Evolutionary conservation across 2,797 vertebrate species (phyloP).

Genomic region (Epinephelus awoara): DNA sequence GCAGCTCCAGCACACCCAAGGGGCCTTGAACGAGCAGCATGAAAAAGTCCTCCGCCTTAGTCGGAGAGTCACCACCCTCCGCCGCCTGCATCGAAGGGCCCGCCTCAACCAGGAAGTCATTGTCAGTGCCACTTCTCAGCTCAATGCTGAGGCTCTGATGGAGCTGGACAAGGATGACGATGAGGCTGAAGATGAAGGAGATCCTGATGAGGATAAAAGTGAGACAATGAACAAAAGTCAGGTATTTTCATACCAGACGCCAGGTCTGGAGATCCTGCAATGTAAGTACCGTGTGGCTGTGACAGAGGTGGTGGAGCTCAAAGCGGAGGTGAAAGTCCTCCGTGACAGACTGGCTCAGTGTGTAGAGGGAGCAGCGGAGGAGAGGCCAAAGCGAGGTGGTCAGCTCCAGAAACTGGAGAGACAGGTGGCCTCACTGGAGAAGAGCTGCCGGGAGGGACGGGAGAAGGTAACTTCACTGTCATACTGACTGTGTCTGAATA

Average conservation of each 20-base stretch:
- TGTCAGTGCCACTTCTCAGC: slow-evolving; percentile 5
- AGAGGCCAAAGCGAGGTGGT: slow-evolving; percentile 84
- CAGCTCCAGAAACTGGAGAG: slow-evolving; percentile 89
- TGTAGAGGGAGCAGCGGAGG: slow-evolving; percentile 83
- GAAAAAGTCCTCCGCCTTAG: slow-evolving; percentile 90
- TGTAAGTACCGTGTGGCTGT: slow-evolving; percentile 97
- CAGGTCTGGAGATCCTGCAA: slow-evolving; percentile 93
- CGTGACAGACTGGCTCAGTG: slow-evolving; percentile 91
- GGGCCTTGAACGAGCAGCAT: slow-evolving; percentile 93
- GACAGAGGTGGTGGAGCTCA: slow-evolving; percentile 95
- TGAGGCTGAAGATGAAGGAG: slow-evolving; percentile 74
- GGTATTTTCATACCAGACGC: slow-evolving; percentile 84
- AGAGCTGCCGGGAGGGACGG: slow-evolving; percentile 87
- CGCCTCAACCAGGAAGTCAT: slow-evolving; percentile 74
- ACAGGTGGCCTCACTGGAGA: slow-evolving; percentile 89
- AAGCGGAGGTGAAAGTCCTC: slow-evolving; percentile 92
- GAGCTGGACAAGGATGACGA: slow-evolving; percentile 78
- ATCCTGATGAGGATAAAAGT: slow-evolving; percentile 56
- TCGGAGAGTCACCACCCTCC: slow-evolving; percentile 88
- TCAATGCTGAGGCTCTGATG: slow-evolving; percentile 57
- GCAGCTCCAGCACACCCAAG: slow-evolving; percentile 94
- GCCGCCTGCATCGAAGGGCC: slow-evolving; percentile 82
- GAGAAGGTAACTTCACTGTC: slow-evolving; percentile 84
- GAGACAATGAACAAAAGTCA: slow-evolving; percentile 56
- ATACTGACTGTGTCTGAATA: neutral